Base-by-base conservation (phyloP, 1,140 invertebrate genomes). In the Drosophila lacteicornis region DNA sequence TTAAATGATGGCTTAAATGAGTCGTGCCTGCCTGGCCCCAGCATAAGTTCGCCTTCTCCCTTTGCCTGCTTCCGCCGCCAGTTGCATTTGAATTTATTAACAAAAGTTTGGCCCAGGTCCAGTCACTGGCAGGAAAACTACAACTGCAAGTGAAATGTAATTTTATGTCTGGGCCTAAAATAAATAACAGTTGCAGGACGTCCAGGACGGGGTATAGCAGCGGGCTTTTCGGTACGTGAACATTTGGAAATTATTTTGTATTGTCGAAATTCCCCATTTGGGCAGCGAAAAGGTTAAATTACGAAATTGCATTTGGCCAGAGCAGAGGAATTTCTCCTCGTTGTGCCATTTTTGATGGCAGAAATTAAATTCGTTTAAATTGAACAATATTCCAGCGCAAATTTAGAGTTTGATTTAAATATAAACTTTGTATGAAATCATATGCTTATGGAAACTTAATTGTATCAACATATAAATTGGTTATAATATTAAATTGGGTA, bases 31-130 rank as follows among this genome's bases (percentile, higher is more conserved):
- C 78, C 71, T 80, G 80, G 75, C 8, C 47, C 71, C 56, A 49
- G 70, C 70, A 74, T 60, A 73, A 74, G 70, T 60, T 71, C 15
- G 9, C 61, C 40, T 6, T 27, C 22, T 46, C 22, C 27, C 36
- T 2, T 4, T 2, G 5, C 3, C 9, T 4, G 2, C 6, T 2
- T 4, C 7, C 43, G 11, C 30, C 68, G 49, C 59, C 79, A 66
- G 65, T 75, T 82, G 80, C 80, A 82, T 82, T 82, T 82, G 74
- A 82, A 82, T 82, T 82, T 82, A 82, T 82, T 82, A 82, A 82
- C 80, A 77, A 82, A 81, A 81, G 71, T 81, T 56, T 81, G 79
- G 79, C 79, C 60, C 79, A 70, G 55, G 66, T 76, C 78, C 77
- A 80, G 56, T 66, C 56, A 36, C 38, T 27, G 65, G 45, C 56